Percentiles rank a stretch among this genome's conserved stretches.
Evolutionary conservation across 2,797 vertebrate genomes (phyloP).

Genomic region (Parotocinclus haroldoi): DNA sequence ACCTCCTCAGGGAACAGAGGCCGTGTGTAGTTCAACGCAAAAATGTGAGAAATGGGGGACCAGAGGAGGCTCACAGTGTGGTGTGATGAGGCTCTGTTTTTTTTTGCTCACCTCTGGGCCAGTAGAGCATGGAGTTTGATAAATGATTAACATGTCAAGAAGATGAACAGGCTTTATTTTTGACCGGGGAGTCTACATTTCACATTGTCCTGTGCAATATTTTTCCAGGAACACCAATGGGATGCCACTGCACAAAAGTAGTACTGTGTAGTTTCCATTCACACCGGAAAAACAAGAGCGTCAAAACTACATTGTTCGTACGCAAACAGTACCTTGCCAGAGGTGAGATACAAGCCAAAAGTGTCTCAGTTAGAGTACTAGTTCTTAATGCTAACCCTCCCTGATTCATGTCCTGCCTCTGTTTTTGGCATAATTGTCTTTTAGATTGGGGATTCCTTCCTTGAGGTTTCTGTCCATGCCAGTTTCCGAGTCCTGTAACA

Average conservation of each 20-base stretch:
- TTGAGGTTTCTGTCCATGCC: too few relatives aligned
- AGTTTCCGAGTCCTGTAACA: too few relatives aligned
- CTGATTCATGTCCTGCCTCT: too few relatives aligned
- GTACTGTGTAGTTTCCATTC: not conserved
- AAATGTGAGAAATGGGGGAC: conserved; percentile 48
- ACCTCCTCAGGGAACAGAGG: conserved; percentile 42
- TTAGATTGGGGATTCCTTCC: too few relatives aligned
- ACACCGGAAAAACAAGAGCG: not conserved
- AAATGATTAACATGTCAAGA: conserved; percentile 27
- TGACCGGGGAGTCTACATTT: conserved; percentile 32
- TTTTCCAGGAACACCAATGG: conserved; percentile 26
- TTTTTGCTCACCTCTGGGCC: conserved; percentile 21
- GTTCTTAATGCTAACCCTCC: too few relatives aligned
- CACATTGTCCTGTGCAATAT: conserved; percentile 25
- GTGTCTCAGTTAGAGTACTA: too few relatives aligned
- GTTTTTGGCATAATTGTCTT: too few relatives aligned
- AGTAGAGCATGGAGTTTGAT: conserved; percentile 35
- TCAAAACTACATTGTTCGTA: too few relatives aligned
- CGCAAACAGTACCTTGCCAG: too few relatives aligned
- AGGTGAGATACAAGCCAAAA: too few relatives aligned
- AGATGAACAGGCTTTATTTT: conserved; percentile 42
- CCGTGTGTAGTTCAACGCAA: conserved; percentile 48
- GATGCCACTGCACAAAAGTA: conserved; percentile 19
- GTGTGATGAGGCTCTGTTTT: conserved; percentile 34
- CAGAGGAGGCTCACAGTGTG: conserved; percentile 13